Conservation (phyloP, 2,888 invertebrate genomes). For the Diarsia mendica region DNA sequence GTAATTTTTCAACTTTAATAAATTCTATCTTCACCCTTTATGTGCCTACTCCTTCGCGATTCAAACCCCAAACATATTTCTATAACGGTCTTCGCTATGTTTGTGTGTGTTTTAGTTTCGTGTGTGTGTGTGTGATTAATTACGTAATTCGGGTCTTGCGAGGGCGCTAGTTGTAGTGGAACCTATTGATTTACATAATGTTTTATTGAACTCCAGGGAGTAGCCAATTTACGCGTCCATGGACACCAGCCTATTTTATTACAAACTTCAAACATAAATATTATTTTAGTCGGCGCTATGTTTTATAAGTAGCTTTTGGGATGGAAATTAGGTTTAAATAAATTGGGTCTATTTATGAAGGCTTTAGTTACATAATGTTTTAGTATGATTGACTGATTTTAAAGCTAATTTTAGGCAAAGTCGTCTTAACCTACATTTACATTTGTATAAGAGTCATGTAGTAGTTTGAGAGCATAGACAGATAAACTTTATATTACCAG, state of each 20-base stretch:
- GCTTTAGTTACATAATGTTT: not conserved
- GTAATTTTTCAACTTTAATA: not conserved
- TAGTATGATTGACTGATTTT: not conserved
- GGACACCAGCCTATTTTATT: slow-evolving; percentile 51
- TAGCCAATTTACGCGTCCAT: slow-evolving; percentile 60
- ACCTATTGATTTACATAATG: slow-evolving; percentile 72
- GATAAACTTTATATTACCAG: not conserved
- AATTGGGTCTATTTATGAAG: not conserved
- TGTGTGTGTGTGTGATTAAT: slow-evolving; percentile 76
- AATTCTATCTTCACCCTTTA: not conserved
- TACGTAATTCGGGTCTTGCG: slow-evolving; percentile 73
- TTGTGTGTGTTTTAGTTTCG: slow-evolving; percentile 39
- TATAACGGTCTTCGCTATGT: not conserved
- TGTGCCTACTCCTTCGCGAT: slow-evolving; percentile 12
- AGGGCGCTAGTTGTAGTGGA: slow-evolving; percentile 71
- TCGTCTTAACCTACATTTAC: not conserved
- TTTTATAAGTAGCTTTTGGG: slow-evolving; percentile 8
- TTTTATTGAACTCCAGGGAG: slow-evolving; percentile 66
- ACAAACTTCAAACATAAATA: slow-evolving; percentile 54
- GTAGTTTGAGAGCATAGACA: not conserved
- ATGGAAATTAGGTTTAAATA: slow-evolving; percentile 25
- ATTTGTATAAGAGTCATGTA: not conserved
- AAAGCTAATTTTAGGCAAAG: not conserved
- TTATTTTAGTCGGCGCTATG: slow-evolving; percentile 32
- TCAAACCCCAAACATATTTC: slow-evolving; percentile 4